phyloP scores from a whole-genome alignment of 2,888 invertebrate genomes.

The Monochamus alternatus region DNA sequence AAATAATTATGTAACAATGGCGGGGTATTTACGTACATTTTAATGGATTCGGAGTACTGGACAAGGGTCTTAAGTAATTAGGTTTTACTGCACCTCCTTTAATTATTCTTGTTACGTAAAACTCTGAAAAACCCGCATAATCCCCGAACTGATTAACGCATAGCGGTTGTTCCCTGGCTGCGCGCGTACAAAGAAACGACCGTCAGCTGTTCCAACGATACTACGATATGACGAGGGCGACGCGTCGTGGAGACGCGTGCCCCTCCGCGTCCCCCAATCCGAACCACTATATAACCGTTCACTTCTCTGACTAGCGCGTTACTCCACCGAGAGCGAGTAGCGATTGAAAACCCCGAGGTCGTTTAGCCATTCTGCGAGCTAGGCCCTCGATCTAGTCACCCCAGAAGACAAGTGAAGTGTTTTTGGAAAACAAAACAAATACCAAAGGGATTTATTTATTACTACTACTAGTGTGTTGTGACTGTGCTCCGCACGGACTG shows the following conservation, averaged over 20 bases:
- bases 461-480: slow-evolving; percentile 43
- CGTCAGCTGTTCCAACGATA: slow-evolving; percentile 34
- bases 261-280: background rate
- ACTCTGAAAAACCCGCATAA: background rate
- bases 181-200: slow-evolving; percentile 26
- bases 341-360: slow-evolving; percentile 50
- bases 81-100: too few species aligned
- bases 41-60: too few species aligned
- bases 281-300: slow-evolving; percentile 51
- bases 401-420: slow-evolving; percentile 32
- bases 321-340: background rate
- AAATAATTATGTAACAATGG: too few species aligned
- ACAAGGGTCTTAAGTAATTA: too few species aligned
- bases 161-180: slow-evolving; percentile 19
- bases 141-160: background rate
- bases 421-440: slow-evolving; percentile 32
- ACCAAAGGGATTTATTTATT: slow-evolving; percentile 50
- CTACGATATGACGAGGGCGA: slow-evolving; percentile 11
- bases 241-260: slow-evolving; percentile 17
- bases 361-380: slow-evolving; percentile 61
- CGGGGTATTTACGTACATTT: too few species aligned
- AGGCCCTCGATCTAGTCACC: slow-evolving; percentile 63
- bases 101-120: background rate
- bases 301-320: slow-evolving; percentile 10
- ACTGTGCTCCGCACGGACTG: slow-evolving; percentile 25